These are phyloP conservation scores for Anguilla rostrata DNA, from an alignment of 2,113 vertebrate genomes.

Conservation along the genomic window DNA sequence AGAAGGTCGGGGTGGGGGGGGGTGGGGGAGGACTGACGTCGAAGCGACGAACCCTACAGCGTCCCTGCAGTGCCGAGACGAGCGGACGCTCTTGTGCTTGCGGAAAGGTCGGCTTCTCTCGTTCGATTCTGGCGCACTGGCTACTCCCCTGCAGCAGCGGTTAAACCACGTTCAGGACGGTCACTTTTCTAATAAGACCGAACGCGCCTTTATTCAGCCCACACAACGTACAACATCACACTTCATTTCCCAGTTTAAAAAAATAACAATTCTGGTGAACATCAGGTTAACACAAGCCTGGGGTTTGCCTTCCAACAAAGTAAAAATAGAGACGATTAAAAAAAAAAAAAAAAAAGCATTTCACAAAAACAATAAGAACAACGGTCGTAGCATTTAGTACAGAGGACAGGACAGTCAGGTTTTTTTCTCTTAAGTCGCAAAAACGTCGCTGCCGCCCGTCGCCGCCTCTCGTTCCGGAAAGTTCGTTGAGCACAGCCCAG, in stretches of 20 bases:
- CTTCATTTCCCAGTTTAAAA: background rate
- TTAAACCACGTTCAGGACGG: background rate
- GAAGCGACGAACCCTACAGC: too few species aligned
- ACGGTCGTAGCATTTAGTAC: background rate
- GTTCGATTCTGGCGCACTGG: too few species aligned
- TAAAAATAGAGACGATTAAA: background rate
- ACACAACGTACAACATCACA: background rate
- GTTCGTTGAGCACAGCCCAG: constrained; percentile 81
- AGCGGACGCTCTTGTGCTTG: background rate
- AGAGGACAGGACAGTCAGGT: constrained; percentile 11
- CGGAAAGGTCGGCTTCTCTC: background rate
- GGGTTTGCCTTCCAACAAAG: background rate
- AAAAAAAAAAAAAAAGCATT: background rate
- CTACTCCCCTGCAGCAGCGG: background rate
- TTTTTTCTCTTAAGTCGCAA: constrained; percentile 21
- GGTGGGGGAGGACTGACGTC: too few species aligned
- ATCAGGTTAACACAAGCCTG: background rate
- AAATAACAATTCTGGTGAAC: background rate
- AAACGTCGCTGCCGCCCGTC: too few species aligned
- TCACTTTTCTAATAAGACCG: background rate
- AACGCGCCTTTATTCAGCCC: background rate
- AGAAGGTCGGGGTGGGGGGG: too few species aligned
- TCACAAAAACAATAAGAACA: background rate
- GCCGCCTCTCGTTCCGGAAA: constrained; percentile 38
- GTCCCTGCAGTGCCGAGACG: background rate